Evolutionary conservation across 2,113 vertebrate species (phyloP).

Genomic region (Halcyon senegalensis): DNA sequence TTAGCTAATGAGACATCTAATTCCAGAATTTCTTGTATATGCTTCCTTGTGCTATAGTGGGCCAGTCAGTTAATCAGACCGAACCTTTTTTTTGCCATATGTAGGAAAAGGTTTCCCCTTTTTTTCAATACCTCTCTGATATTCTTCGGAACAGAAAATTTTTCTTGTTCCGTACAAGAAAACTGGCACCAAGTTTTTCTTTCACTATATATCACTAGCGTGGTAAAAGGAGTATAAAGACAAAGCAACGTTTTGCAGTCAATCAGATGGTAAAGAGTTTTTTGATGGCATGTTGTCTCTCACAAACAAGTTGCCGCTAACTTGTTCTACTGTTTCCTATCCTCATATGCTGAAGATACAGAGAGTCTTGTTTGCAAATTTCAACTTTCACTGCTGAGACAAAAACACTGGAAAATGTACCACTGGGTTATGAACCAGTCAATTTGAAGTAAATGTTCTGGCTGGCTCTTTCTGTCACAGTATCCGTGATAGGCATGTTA

Average conservation of each 20-base stretch:
- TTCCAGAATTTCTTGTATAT: neutral
- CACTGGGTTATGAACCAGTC: conserved; percentile 61
- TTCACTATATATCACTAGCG: neutral
- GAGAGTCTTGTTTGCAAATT: conserved; percentile 49
- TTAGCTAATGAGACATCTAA: neutral
- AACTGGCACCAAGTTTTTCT: neutral
- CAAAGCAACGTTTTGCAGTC: neutral
- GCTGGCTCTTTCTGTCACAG: conserved; percentile 39
- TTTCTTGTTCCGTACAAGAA: neutral
- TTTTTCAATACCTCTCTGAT: neutral
- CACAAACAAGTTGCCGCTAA: conserved; percentile 37
- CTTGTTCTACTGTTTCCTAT: conserved; percentile 6
- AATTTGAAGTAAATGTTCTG: conserved; percentile 50
- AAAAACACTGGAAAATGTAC: conserved; percentile 20
- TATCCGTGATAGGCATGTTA: conserved; percentile 4
- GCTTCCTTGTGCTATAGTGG: fast-evolving
- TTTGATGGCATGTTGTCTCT: conserved; percentile 26
- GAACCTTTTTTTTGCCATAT: neutral
- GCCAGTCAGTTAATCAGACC: neutral
- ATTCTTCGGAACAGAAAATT: neutral
- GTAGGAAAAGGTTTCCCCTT: neutral
- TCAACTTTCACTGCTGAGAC: conserved; percentile 23
- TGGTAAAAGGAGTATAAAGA: neutral
- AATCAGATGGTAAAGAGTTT: neutral
- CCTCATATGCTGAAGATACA: neutral